Evolutionary conservation across 2,113 vertebrate species (phyloP).

Genomic region (Scolopax mira): DNA sequence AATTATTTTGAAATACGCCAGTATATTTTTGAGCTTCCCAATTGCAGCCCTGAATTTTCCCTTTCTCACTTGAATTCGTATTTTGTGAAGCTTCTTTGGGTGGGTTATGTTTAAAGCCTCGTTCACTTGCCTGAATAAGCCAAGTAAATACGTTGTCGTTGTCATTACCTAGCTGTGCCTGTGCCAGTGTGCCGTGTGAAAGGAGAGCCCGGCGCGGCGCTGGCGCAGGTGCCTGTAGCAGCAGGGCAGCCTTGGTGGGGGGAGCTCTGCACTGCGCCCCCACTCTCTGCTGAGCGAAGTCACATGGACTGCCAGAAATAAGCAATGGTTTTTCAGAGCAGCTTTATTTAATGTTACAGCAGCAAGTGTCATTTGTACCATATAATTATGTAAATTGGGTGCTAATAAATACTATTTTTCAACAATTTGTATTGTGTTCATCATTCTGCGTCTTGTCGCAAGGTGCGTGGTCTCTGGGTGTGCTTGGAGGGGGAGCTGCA

Average conservation of each 20-base stretch:
- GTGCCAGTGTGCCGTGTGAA: neutral
- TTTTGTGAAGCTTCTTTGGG: conserved; percentile 46
- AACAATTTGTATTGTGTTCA: conserved; percentile 38
- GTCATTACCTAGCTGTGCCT: conserved; percentile 21
- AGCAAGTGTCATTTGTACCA: conserved; percentile 73
- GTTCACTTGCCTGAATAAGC: conserved; percentile 35
- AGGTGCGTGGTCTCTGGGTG: neutral
- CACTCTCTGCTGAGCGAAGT: conserved; percentile 61
- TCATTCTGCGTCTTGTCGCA: neutral
- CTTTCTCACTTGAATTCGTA: conserved; percentile 19
- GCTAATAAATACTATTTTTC: conserved; percentile 78
- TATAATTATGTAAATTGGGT: conserved; percentile 74
- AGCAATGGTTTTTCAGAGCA: conserved; percentile 60
- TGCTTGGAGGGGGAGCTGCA: neutral
- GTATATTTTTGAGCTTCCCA: conserved; percentile 17
- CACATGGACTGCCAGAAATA: conserved; percentile 61
- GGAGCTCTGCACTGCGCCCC: conserved; percentile 35
- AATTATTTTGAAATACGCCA: neutral
- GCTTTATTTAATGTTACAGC: conserved; percentile 72
- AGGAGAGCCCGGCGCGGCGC: too few relatives aligned
- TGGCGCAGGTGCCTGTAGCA: too few relatives aligned
- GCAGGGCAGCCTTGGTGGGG: too few relatives aligned
- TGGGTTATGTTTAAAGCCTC: conserved; percentile 39
- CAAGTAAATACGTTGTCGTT: conserved; percentile 40
- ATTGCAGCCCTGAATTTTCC: conserved; percentile 24